These are phyloP conservation scores for Escarpia spicata DNA, from an alignment of 2,888 invertebrate species.

Conservation along the genomic window DNA sequence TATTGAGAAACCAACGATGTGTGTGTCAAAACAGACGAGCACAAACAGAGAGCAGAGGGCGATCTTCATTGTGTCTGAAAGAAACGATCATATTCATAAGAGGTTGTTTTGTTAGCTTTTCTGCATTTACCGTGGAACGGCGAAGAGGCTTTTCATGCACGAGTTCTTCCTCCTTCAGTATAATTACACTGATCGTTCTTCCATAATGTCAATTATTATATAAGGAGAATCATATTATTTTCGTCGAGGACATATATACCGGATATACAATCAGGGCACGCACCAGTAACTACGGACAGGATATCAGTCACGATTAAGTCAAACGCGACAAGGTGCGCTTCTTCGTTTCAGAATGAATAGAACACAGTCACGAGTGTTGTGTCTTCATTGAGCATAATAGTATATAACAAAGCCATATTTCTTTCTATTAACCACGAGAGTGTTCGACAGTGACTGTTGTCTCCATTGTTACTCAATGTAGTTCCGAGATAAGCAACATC, in stretches of 20 bases:
- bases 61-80: slow-evolving; percentile 13
- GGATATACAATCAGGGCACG: not conserved
- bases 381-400: not conserved
- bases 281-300: not conserved
- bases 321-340: not conserved
- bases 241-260: not conserved
- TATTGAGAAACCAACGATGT: not conserved
- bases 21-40: slow-evolving; percentile 9
- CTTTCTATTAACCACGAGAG: not conserved
- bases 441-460: not conserved
- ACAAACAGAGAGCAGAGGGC: not conserved
- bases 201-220: not conserved
- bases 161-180: not conserved
- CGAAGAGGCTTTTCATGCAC: not conserved
- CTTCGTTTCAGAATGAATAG: not conserved
- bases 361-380: not conserved
- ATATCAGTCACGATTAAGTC: not conserved
- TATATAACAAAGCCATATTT: not conserved
- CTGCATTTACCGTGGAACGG: not conserved
- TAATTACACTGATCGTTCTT: not conserved
- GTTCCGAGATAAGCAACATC: not conserved
- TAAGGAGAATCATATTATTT: not conserved
- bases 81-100: not conserved
- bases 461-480: not conserved
- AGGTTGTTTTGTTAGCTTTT: not conserved